A percentile compares a stretch with the other conserved stretches of the same genome.
These are phyloP conservation scores for Catocala fraxini DNA, from an alignment of 2,888 invertebrate genomes.

Conservation along the genomic window DNA sequence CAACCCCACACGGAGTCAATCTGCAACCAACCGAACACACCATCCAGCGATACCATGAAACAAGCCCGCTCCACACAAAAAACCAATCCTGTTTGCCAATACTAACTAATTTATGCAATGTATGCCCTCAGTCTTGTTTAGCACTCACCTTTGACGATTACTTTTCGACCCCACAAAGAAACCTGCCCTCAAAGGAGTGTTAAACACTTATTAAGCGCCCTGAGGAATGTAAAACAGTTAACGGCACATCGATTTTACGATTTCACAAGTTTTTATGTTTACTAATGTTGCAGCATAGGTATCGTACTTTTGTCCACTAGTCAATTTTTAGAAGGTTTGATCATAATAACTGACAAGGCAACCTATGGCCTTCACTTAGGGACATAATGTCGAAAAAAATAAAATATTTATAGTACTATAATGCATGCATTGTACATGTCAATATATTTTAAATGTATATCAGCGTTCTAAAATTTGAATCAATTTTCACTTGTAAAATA, in stretches of 20 bases:
- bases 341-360: constrained; percentile 53
- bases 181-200: constrained; percentile 67
- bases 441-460: background rate
- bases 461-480: background rate
- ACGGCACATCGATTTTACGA: constrained; percentile 76
- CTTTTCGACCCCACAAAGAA: constrained; percentile 65
- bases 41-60: constrained; percentile 50
- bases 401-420: background rate
- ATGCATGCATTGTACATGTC: background rate
- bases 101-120: constrained; percentile 76
- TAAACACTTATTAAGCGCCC: constrained; percentile 63
- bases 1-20: constrained; percentile 98
- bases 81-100: constrained; percentile 61
- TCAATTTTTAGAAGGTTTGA: constrained; percentile 68
- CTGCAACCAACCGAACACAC: constrained; percentile 86
- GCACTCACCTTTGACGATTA: constrained; percentile 82
- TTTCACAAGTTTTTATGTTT: constrained; percentile 80
- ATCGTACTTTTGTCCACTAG: constrained; percentile 73
- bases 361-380: constrained; percentile 13
- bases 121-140: constrained; percentile 63
- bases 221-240: constrained; percentile 66
- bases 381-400: constrained; percentile 6
- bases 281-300: constrained; percentile 72
- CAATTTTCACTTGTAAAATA: background rate
- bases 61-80: constrained; percentile 53